Conservation (phyloP, 2,113 vertebrate species). For the Platichthys stellatus region DNA sequence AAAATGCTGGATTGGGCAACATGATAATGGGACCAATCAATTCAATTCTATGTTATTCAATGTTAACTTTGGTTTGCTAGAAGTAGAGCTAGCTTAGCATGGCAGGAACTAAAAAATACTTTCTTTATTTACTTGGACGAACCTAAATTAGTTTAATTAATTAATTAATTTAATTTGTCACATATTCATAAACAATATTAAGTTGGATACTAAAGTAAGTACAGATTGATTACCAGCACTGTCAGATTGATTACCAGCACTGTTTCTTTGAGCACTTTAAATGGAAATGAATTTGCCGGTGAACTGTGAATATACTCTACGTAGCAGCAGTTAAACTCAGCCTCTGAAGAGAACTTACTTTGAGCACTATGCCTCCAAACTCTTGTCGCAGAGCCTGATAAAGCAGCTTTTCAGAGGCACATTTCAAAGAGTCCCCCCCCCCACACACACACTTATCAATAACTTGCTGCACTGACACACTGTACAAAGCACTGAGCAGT, state of each 20-base stretch:
- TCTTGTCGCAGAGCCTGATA: slow-evolving; percentile 39
- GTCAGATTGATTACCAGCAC: not conserved
- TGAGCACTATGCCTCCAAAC: slow-evolving; percentile 47
- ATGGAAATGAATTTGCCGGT: not conserved
- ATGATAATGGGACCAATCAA: no score
- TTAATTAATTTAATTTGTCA: no score
- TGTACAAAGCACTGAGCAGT: slow-evolving; percentile 44
- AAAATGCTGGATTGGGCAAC: no score
- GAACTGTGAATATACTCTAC: not conserved
- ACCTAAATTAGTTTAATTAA: no score
- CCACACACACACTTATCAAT: slow-evolving; percentile 53
- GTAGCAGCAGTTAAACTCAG: slow-evolving; percentile 10
- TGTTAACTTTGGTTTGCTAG: no score
- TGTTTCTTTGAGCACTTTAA: slow-evolving; percentile 13
- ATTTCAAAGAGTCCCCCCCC: slow-evolving; percentile 41
- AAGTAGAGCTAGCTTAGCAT: no score
- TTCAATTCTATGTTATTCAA: no score
- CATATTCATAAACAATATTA: no score
- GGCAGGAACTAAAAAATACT: no score
- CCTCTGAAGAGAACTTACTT: slow-evolving; percentile 28
- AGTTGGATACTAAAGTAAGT: not conserved
- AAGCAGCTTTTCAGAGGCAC: slow-evolving; percentile 47
- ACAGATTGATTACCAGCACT: not conserved
- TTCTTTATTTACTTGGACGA: no score
- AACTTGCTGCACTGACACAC: slow-evolving; percentile 51